Evolutionary conservation across 2,797 vertebrate genomes (phyloP).

Genomic region (Chaunax sp.): DNA sequence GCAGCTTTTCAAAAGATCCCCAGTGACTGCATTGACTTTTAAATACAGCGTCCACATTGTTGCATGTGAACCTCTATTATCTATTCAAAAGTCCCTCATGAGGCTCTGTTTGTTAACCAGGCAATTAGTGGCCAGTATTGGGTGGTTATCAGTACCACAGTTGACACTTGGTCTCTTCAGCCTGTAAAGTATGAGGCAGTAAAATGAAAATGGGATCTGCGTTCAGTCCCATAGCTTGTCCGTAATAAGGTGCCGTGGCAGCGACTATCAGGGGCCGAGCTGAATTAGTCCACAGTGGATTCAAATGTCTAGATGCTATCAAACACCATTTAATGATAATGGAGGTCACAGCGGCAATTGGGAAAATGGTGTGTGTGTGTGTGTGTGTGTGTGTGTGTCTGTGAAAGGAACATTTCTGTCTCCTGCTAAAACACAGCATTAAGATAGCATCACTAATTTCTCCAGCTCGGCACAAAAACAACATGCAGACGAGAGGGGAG

Average conservation of each 20-base stretch:
- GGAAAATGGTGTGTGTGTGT: constrained; percentile 46
- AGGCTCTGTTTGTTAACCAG: constrained; percentile 72
- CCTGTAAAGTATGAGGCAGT: constrained; percentile 71
- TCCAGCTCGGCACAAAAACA: constrained; percentile 63
- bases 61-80: constrained; percentile 58
- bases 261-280: constrained; percentile 61
- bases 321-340: constrained; percentile 72
- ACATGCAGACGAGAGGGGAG: constrained; percentile 46
- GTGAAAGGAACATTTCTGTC: constrained; percentile 60
- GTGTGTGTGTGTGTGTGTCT: constrained; percentile 37
- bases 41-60: constrained; percentile 55
- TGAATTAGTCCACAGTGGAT: constrained; percentile 70
- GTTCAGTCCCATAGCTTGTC: constrained; percentile 64
- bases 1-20: constrained; percentile 32
- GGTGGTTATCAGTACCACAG: constrained; percentile 66
- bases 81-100: constrained; percentile 72
- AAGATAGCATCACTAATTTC: constrained; percentile 78
- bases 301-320: constrained; percentile 79
- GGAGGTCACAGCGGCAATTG: constrained; percentile 74
- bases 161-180: constrained; percentile 67
- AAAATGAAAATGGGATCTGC: constrained; percentile 75
- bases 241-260: constrained; percentile 76
- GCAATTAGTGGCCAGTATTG: constrained; percentile 67
- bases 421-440: constrained; percentile 54
- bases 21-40: constrained; percentile 36